A percentile compares a stretch with the other conserved stretches of the same genome.
Conservation (phyloP, 53 echinoderm and acorn worm genomes). For the Paracentrotus lividus region DNA sequence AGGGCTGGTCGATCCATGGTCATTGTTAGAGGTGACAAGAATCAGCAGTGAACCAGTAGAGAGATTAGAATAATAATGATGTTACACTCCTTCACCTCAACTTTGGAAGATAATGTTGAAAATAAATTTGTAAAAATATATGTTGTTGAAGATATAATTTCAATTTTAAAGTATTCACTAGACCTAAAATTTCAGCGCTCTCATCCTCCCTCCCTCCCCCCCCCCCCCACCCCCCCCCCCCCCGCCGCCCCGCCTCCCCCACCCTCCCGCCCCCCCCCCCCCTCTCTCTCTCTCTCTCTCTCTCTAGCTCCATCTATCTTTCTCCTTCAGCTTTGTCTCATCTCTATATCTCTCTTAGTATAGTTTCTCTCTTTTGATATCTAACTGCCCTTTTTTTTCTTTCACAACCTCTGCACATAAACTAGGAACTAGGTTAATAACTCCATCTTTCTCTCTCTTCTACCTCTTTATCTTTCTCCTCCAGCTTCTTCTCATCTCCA, state of each 20-base stretch:
- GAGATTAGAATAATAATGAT: not conserved
- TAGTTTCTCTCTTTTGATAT: not conserved
- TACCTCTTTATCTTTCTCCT: not conserved
- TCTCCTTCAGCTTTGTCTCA: no score
- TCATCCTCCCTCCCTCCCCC: not conserved
- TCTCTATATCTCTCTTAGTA: no score
- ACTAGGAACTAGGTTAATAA: no score
- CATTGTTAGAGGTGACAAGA: slow-evolving; percentile 48
- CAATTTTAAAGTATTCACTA: no score
- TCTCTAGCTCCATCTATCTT: not conserved
- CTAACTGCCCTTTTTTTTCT: not conserved
- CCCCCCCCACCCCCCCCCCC: not conserved
- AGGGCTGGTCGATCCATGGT: not conserved
- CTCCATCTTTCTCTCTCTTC: not conserved
- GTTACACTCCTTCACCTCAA: not conserved
- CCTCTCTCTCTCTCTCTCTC: not conserved
- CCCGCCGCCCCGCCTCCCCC: not conserved
- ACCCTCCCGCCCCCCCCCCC: not conserved
- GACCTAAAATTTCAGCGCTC: not conserved
- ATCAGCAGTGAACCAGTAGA: slow-evolving; percentile 19
- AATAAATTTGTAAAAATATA: no score
- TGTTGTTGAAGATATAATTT: no score
- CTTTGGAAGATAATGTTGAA: no score
- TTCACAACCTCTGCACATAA: not conserved
- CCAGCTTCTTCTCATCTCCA: no score